Evolutionary conservation across 1,140 invertebrate species (phyloP), one percentile per base, ranked within the genome.

Genomic region (Micrasema minimum): DNA sequence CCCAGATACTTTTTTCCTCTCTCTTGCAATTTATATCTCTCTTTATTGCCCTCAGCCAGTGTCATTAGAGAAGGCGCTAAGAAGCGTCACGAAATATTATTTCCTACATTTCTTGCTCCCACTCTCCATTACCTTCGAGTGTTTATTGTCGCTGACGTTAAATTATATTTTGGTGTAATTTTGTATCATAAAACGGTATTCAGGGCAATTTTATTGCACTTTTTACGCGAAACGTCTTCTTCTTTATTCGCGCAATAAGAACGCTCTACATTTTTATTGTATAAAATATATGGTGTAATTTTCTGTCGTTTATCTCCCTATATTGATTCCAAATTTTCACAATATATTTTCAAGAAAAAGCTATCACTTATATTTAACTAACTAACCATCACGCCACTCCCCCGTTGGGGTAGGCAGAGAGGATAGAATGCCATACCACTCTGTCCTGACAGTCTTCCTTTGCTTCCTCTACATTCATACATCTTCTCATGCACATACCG

Each of bases 111-210:
- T 22, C 55, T 59, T 38, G 20, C 20, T 20, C 3, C 26, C 7
- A 7, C 26, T 31, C 18, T 20, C n/a, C 46, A 48, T 48, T 48
- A 48, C 46, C 46, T 48, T 20, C 2, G 18, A 48, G 46, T 53
- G 50, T 53, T 53, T 53, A 53, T 53, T 53, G 50, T 26, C 50
- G n/a, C n/a, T 53, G n/a, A 31, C 50, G 23, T 35, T 53, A 53
- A 53, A 26, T 45, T 53, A 53, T 18, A 12, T 22, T 26, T 5
- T 53, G 18, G 50, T 12, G 50, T 53, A 53, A 53, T 53, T 53
- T 53, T 14, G 20, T 14, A 53, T 5, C 50, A 53, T 53, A 53
- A 53, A 53, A 53, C 23, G 50, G 10, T 11, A 53, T 45, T 45
- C 41, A 45, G 11, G 7, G n/a, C 2, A n/a, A 26, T 26, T 26